These are phyloP conservation scores for Eretmocerus hayati DNA, from an alignment of 2,888 invertebrate species.

Conservation along the genomic window DNA sequence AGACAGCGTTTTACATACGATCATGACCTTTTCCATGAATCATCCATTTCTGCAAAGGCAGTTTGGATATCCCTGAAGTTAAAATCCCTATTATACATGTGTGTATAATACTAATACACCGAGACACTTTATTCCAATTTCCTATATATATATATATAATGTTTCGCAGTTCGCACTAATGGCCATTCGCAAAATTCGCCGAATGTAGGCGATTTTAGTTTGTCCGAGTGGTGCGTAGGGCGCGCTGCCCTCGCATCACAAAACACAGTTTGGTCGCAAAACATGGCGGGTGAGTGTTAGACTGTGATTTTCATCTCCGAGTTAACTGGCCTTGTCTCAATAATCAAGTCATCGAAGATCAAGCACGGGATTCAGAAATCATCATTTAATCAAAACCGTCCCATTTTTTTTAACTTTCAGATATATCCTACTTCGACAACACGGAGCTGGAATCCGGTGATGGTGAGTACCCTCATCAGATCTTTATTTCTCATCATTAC, in stretches of 20 bases:
- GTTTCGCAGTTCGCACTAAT: neutral
- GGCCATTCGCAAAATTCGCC: too few species aligned
- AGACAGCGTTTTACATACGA: too few species aligned
- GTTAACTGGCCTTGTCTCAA: constrained; percentile 7
- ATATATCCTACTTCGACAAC: constrained; percentile 42
- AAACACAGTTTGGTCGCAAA: constrained; percentile 45
- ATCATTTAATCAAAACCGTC: constrained; percentile 2
- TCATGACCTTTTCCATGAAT: too few species aligned
- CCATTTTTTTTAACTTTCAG: constrained; percentile 39
- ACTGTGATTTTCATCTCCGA: constrained; percentile 10
- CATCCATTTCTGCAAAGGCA: too few species aligned
- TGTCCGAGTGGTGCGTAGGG: constrained; percentile 25
- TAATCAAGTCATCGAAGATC: neutral
- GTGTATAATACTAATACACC: too few species aligned
- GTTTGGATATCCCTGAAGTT: too few species aligned
- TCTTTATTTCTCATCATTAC: neutral
- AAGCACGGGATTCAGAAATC: too few species aligned
- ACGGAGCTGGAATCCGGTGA: constrained; percentile 37
- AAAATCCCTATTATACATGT: too few species aligned
- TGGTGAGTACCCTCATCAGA: constrained; percentile 41
- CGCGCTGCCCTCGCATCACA: too few species aligned
- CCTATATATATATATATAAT: neutral
- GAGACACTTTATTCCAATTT: too few species aligned
- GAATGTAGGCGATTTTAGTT: neutral
- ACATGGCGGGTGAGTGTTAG: constrained; percentile 46